Conservation (phyloP, 2,888 invertebrate species). For the Prenolepis imparis region DNA sequence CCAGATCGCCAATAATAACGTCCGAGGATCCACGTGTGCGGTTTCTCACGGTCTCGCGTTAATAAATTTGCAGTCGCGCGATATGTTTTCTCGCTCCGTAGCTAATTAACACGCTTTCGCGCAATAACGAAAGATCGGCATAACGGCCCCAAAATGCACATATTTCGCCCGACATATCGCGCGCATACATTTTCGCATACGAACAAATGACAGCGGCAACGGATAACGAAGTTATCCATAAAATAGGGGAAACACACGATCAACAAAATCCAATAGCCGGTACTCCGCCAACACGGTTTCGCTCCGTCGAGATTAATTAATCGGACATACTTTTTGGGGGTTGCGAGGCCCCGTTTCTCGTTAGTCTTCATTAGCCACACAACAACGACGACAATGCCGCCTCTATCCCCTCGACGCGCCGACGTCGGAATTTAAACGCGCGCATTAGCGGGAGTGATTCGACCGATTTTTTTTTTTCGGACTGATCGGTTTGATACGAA, state of each 20-base stretch:
- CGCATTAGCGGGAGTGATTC: constrained; percentile 21
- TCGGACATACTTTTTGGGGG: constrained; percentile 33
- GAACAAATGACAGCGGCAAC: constrained; percentile 22
- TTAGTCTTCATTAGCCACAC: constrained; percentile 57
- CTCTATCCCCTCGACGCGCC: constrained; percentile 30
- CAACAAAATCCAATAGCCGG: constrained; percentile 46
- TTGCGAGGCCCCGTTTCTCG: constrained; percentile 42
- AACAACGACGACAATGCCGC: constrained; percentile 50
- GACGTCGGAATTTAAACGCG: constrained; percentile 16
- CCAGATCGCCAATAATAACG: constrained; percentile 51
- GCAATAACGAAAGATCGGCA: constrained; percentile 23
- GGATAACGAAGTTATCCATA: constrained; percentile 27
- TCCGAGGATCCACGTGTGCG: constrained; percentile 4
- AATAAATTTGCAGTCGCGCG: constrained; percentile 23
- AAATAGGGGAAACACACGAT: constrained; percentile 43
- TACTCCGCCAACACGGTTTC: constrained; percentile 26
- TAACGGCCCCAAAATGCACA: neutral
- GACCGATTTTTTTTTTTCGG: constrained; percentile 21
- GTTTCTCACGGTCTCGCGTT: constrained; percentile 37
- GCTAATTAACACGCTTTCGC: constrained; percentile 37
- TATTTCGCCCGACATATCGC: constrained; percentile 15
- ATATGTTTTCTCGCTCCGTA: constrained; percentile 44
- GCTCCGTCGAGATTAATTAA: constrained; percentile 49
- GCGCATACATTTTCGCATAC: neutral
- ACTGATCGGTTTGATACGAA: neutral